Base-by-base conservation (phyloP, 2,888 invertebrate genomes). In the Sinotaia quadrata region DNA sequence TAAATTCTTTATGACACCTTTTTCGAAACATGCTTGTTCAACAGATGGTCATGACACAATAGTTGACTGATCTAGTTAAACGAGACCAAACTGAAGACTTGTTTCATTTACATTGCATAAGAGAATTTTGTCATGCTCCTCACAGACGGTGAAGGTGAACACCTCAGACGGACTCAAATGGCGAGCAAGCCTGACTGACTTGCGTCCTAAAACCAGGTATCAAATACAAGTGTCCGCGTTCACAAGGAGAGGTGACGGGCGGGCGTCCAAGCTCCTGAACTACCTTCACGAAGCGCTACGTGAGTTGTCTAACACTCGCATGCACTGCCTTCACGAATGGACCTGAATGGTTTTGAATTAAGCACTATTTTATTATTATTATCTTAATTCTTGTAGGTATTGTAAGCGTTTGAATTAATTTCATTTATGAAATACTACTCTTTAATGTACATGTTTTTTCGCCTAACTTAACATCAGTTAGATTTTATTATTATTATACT, bases 171-270 rank as follows among this genome's bases (percentile, higher is more conserved):
- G 94, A 63, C 91, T 91, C 27, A 91, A 92, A 8, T 94, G 95
- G 86, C 85, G 85, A 59, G 91, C 93, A 80, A 95, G 95, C 86
- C 92, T 97, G 62, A 93, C 94, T 18, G 95, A 94, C n/a, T 91
- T 99, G 52, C 96, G 97, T 88, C 97, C 98, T 4, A 97, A 98
- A 85, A 97, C 98, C 0, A 92, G 93, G 81, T 99, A 99, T 89
- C 93, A 79, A 67, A 79, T 87, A 67, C 95, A 96, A 90, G 96
- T 98, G 69, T 97, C 97, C 0, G 99, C 98, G 0, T 91, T 98
- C 71, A 99, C 98, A 5, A 91, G 97, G 74, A 96, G 96, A 89
- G 98, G 98, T 52, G 98, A 98, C 88, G 99, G 99, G 0, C 44
- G 29, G 31, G 2, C 21, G 27, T 65, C 65, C 54, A 65, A 65